Conservation (phyloP, 64 coral and sea anemone genomes). For the Acropora tenuis region DNA sequence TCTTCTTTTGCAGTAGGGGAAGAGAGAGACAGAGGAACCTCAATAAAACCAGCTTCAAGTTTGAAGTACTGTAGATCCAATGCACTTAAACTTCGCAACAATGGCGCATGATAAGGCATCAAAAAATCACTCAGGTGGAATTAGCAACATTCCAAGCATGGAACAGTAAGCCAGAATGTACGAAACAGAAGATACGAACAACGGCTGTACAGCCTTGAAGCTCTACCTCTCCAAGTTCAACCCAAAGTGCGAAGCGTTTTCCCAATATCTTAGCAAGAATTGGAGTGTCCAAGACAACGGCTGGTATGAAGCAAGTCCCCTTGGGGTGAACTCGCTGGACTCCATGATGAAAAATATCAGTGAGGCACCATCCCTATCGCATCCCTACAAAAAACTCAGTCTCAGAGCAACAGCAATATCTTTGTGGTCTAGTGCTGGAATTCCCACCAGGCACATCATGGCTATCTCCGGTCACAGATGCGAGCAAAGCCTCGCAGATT, state of each 20-base stretch:
- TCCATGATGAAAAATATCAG: too few relatives aligned
- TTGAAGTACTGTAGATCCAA: not conserved
- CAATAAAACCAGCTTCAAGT: not conserved
- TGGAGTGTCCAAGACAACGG: too few relatives aligned
- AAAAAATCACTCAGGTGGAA: too few relatives aligned
- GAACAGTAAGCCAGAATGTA: too few relatives aligned
- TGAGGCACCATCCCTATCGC: too few relatives aligned
- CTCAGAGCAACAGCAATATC: constrained; percentile 15
- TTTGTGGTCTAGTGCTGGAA: constrained; percentile 37
- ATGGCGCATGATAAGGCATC: too few relatives aligned
- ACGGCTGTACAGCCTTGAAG: not conserved
- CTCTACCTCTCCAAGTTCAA: too few relatives aligned
- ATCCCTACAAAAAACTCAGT: not conserved
- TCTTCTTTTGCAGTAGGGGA: constrained; percentile 33
- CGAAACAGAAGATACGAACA: not conserved
- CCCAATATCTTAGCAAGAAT: not conserved
- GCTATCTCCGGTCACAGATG: constrained; percentile 8
- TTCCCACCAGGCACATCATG: constrained; percentile 19
- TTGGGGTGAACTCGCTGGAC: too few relatives aligned
- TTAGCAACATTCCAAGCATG: not conserved
- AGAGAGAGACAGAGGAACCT: not conserved
- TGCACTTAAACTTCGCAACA: too few relatives aligned
- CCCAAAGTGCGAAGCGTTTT: too few relatives aligned
- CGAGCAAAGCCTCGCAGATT: not conserved
- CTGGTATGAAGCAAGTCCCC: too few relatives aligned